Evolutionary conservation across 2,113 vertebrate genomes (phyloP), one percentile per base, ranked within the genome.

Genomic region (Ovis canadensis): DNA sequence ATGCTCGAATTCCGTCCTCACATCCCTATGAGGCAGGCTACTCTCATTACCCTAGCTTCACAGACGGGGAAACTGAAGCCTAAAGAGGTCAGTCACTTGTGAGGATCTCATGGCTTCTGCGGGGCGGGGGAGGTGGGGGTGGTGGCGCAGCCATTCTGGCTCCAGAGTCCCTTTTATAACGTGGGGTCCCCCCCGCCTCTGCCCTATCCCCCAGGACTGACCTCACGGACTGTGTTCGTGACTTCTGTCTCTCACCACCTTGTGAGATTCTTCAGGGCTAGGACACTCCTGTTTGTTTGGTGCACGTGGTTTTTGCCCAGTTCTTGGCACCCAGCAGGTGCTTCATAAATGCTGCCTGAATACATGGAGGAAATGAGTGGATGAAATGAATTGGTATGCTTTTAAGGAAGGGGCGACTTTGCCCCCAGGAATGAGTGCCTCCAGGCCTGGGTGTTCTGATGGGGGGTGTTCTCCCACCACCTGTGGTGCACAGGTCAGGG

Each of bases 1-100:
- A 9, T 5, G 21, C 50, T 2, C 3, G 12, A 62, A 14, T 29
- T 43, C 27, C 55, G 33, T 2, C 55, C 52, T 33, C 14, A 15
- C 7, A 3, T 6, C 48, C 3, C n/a, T 2, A 0, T 0, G 19
- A n/a, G 45, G 57, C 17, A 45, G 33, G 16, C 45, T 14, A 0
- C 74, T 31, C 3, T 82, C 64, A 4, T 23, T 15, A 43, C 27
- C 33, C 3, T 36, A 6, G 14, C 50, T 45, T 54, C 36, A 43
- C 36, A 43, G 48, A 23, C 9, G 11, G 57, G 64, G 45, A 85
- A 50, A 59, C 48, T 40, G 89, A 78, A n/a, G 84, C 6, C 57
- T 19, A 52, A 67, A 90, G 78, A 77, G 21, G 7, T 5, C 3
- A 0, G 31, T 29, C 12, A 2, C 55, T 94, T 13, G 50, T 57